Base-by-base conservation (phyloP, 1,140 invertebrate species). In the Caenorhabditis brenneri region DNA sequence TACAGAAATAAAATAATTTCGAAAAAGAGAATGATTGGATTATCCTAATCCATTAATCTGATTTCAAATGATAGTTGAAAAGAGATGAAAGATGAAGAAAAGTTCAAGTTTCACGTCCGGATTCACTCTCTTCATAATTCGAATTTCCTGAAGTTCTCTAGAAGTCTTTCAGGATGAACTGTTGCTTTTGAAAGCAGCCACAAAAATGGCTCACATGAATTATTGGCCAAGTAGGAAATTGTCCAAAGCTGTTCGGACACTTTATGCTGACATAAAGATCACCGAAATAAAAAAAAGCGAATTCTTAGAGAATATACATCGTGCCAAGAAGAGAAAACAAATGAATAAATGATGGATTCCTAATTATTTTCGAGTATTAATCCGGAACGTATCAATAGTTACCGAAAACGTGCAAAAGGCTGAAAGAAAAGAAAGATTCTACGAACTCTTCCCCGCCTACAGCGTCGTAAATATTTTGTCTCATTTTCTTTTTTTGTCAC, bases 401-500 rank as follows among this genome's bases (percentile, higher is more conserved):
- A 27, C 58, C 33, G 22, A 33, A 65, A 65, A 36, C 3, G 58
- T 36, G 58, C 58, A 65, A 24, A 42, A n/a, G n/a, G 60, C 60
- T 65, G n/a, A 46, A 74, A 74, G n/a, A 42, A 36, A 36, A 33
- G 31, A 33, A 65, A 33, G 15, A 22, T 65, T 65, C 31, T 36
- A 5, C 58, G 31, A 65, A 55, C 53, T 55, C 15, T 19, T 2
- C n/a, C 22, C 16, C 27, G 1, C n/a, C n/a, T n/a, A n/a, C n/a
- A n/a, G 29, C 7, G 29, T 36, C 58, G 58, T 65, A 65, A 65
- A 65, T 65, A 65, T 65, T 65, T 65, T 65, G 53, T 36, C 31
- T 33, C 29, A 15, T 65, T 60, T 60, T 36, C 31, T 36, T 65
- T 65, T 65, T 65, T 65, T 65, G 58, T 65, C 58, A 65, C 58